Percentiles rank a stretch among this genome's conserved stretches.
Evolutionary conservation across 2,113 vertebrate genomes (phyloP).

Genomic region (Percopsis transmontana): DNA sequence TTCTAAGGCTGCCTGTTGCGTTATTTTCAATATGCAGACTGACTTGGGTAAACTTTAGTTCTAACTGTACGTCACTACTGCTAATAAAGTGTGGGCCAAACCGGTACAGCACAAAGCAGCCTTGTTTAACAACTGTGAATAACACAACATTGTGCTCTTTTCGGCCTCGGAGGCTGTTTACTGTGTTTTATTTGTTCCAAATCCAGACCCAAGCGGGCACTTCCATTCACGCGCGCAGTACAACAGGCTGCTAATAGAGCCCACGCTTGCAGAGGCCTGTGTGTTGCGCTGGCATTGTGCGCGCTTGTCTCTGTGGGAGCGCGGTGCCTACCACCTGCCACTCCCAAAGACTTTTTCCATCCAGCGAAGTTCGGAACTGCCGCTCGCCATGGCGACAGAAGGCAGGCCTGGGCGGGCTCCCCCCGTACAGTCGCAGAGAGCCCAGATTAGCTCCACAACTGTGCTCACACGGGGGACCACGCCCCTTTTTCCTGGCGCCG

Average conservation of each 20-base stretch:
- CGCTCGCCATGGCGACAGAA: slow-evolving; percentile 75
- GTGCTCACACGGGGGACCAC: slow-evolving; percentile 70
- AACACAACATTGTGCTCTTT: background rate
- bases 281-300: background rate
- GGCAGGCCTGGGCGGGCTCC: slow-evolving; percentile 72
- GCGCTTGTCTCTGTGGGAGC: slow-evolving; percentile 57
- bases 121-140: background rate
- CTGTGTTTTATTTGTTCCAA: too few species aligned
- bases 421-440: slow-evolving; percentile 38
- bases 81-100: too few species aligned
- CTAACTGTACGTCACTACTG: slow-evolving; percentile 8
- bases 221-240: slow-evolving; percentile 6
- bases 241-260: slow-evolving; percentile 37
- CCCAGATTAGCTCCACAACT: slow-evolving; percentile 69
- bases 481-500: slow-evolving; percentile 73
- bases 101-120: background rate
- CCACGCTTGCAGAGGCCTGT: background rate
- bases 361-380: slow-evolving; percentile 67
- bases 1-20: slow-evolving; percentile 26
- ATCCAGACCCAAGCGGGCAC: too few species aligned
- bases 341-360: slow-evolving; percentile 77
- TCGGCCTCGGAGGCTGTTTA: too few species aligned
- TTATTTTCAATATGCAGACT: slow-evolving; percentile 34
- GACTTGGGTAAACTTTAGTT: slow-evolving; percentile 36
- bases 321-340: slow-evolving; percentile 77